phyloP scores from a whole-genome alignment of 2,888 invertebrate species.

The Calliopum simillimum region DNA sequence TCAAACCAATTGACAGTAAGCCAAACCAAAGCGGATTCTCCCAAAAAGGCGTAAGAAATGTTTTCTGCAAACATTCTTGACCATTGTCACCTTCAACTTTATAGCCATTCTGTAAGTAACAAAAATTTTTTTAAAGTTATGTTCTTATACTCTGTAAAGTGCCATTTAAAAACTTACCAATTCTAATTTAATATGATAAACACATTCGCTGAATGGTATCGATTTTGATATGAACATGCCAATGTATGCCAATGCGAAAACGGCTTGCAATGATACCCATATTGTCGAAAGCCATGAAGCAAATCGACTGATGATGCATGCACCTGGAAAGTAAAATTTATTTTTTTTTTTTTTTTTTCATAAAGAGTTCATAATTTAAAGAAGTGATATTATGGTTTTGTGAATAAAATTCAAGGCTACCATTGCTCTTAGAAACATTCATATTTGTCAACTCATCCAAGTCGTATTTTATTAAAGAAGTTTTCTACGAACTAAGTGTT shows the following conservation, averaged over 20 bases:
- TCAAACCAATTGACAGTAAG: slow-evolving; percentile 62
- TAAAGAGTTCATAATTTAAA: slow-evolving; percentile 34
- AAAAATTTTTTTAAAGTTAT: too few relatives aligned
- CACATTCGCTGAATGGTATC: slow-evolving; percentile 65
- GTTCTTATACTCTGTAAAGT: neutral
- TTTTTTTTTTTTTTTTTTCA: neutral
- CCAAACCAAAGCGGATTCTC: slow-evolving; percentile 65
- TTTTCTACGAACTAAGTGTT: too few relatives aligned
- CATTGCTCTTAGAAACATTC: too few relatives aligned
- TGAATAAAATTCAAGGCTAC: too few relatives aligned
- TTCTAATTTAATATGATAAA: slow-evolving; percentile 59
- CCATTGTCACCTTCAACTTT: slow-evolving; percentile 59
- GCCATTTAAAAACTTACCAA: slow-evolving; percentile 51
- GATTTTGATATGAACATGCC: slow-evolving; percentile 64
- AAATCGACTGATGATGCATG: slow-evolving; percentile 65
- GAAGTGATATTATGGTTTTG: too few relatives aligned
- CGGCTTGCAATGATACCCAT: slow-evolving; percentile 66
- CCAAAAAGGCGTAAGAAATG: slow-evolving; percentile 67
- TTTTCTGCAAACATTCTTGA: slow-evolving; percentile 64
- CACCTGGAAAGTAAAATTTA: slow-evolving; percentile 54
- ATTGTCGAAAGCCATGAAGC: slow-evolving; percentile 66
- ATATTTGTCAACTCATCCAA: too few relatives aligned
- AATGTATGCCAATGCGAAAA: slow-evolving; percentile 64
- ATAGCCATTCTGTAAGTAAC: slow-evolving; percentile 59
- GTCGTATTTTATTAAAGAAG: too few relatives aligned